A percentile compares a stretch with the other conserved stretches of the same genome.
Conservation (phyloP, 2,797 vertebrate species). For the Threskiornis aethiopicus region DNA sequence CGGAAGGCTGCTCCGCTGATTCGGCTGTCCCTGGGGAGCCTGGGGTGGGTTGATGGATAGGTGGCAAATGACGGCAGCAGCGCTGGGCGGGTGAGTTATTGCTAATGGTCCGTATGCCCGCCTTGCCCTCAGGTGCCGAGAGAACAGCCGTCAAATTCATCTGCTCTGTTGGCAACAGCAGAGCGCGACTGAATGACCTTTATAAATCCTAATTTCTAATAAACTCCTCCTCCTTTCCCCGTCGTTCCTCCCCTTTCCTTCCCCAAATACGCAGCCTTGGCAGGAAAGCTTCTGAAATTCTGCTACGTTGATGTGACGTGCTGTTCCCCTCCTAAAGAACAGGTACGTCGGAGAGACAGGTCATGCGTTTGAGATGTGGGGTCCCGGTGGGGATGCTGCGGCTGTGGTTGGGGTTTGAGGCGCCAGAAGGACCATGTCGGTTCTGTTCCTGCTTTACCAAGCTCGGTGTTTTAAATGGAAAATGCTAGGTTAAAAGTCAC, state of each 20-base stretch:
- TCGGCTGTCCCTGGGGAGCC: not conserved
- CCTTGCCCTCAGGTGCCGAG: not conserved
- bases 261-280: not conserved
- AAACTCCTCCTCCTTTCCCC: not conserved
- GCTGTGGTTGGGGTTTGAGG: not conserved
- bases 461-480: not conserved
- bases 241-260: not conserved
- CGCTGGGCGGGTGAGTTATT: not conserved
- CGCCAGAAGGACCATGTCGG: rapidly evolving
- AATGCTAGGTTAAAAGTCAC: not conserved
- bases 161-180: not conserved
- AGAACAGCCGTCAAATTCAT: not conserved
- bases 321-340: rapidly evolving
- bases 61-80: not conserved
- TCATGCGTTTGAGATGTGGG: rapidly evolving
- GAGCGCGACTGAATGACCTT: not conserved
- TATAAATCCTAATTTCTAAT: not conserved
- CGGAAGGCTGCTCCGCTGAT: not conserved
- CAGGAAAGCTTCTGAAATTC: not conserved
- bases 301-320: not conserved
- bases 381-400: rapidly evolving
- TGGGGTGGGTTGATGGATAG: not conserved
- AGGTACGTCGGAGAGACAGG: not conserved
- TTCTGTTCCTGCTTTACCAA: not conserved
- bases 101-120: rapidly evolving